phyloP scores from a whole-genome alignment of 2,888 invertebrate genomes.

The Piscicola geometra region DNA sequence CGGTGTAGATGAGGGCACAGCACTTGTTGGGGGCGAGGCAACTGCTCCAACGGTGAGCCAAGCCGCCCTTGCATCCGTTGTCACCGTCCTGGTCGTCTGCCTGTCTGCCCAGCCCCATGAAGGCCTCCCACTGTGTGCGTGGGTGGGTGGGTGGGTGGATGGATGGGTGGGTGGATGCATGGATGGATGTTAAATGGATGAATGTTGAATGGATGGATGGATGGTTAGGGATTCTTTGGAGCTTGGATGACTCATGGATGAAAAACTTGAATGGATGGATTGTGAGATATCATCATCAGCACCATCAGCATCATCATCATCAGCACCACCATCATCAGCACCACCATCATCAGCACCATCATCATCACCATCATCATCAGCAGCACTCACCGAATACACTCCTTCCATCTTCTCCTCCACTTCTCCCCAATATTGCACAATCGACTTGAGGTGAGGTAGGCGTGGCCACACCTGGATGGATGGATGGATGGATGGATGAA shows the following conservation, averaged over 20 bases:
- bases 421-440: slow-evolving; percentile 33
- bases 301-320: too few species aligned
- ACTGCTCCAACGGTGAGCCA: slow-evolving; percentile 13
- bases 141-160: not conserved
- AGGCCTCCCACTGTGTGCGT: slow-evolving; percentile 50
- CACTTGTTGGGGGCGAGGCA: slow-evolving; percentile 36
- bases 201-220: too few species aligned
- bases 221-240: too few species aligned
- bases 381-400: slow-evolving; percentile 42
- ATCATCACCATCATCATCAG: too few species aligned
- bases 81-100: slow-evolving; percentile 19
- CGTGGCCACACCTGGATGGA: slow-evolving; percentile 46
- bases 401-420: not conserved
- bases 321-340: too few species aligned
- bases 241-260: too few species aligned
- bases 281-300: too few species aligned
- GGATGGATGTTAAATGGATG: too few species aligned
- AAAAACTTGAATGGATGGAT: too few species aligned
- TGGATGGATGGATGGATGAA: too few species aligned
- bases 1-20: slow-evolving; percentile 38
- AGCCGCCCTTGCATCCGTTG: slow-evolving; percentile 13
- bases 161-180: not conserved
- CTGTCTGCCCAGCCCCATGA: slow-evolving; percentile 46
- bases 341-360: too few species aligned
- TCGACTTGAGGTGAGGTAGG: slow-evolving; percentile 44